Evolutionary conservation across 1,140 invertebrate species (phyloP).

Genomic region (Sarcophaga peregrina): DNA sequence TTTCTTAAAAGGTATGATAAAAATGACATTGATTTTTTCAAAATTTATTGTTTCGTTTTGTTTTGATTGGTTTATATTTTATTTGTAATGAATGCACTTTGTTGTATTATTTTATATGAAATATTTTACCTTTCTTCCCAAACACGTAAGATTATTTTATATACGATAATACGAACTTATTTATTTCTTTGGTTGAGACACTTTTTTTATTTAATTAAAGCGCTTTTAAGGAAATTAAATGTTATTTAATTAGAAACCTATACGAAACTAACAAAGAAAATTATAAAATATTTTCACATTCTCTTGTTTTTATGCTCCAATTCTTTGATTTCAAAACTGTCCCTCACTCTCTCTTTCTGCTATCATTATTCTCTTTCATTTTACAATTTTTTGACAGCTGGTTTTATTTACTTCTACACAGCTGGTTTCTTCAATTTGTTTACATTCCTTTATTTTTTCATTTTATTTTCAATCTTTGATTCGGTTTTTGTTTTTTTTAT

Average conservation of each 20-base stretch:
- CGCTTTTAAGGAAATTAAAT: neutral
- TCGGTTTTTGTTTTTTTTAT: neutral
- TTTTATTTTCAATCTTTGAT: neutral
- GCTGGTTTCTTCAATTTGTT: neutral
- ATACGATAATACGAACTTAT: neutral
- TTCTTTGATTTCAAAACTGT: neutral
- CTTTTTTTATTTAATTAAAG: neutral
- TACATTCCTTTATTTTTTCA: neutral
- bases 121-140: neutral
- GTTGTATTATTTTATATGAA: neutral
- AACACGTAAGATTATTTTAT: neutral
- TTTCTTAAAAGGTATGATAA: neutral
- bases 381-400: neutral
- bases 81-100: neutral
- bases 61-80: too few species aligned
- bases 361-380: neutral
- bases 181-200: neutral
- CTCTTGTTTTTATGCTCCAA: neutral
- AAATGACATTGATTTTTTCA: conserved; percentile 13
- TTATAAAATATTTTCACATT: neutral
- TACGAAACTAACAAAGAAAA: conserved; percentile 12
- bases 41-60: neutral
- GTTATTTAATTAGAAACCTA: conserved; percentile 12
- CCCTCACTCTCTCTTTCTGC: neutral
- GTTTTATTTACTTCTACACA: neutral